phyloP scores from a whole-genome alignment of 2,797 vertebrate genomes.

The Capromys pilorides region DNA sequence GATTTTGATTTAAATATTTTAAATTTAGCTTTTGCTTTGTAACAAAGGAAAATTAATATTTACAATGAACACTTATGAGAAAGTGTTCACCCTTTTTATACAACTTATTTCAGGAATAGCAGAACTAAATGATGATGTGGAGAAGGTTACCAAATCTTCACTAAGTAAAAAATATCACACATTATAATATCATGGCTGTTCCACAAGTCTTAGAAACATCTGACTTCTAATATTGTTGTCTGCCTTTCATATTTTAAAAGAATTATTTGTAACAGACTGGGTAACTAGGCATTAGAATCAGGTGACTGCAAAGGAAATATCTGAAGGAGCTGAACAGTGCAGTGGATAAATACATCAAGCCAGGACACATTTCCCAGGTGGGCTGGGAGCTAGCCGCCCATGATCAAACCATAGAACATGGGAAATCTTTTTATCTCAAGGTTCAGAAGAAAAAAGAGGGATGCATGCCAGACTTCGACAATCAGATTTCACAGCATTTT shows the following conservation, averaged over 20 bases:
- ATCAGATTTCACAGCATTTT: not conserved
- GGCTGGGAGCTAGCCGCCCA: not conserved
- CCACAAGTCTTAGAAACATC: not conserved
- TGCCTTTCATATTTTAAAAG: not conserved
- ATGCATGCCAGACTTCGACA: not conserved
- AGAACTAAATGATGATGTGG: not conserved
- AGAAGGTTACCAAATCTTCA: not conserved
- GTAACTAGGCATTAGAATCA: not conserved
- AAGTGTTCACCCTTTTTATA: not conserved
- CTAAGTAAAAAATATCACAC: not conserved
- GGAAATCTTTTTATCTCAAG: not conserved
- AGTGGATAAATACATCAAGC: not conserved
- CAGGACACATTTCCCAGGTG: not conserved
- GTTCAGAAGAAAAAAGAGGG: not conserved
- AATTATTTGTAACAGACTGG: not conserved
- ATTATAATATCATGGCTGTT: not conserved
- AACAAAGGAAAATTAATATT: not conserved
- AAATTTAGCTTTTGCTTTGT: not conserved
- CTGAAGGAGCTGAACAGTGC: not conserved
- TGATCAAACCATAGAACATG: not conserved
- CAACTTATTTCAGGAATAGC: not conserved
- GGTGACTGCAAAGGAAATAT: not conserved
- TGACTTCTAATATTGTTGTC: not conserved
- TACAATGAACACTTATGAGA: not conserved
- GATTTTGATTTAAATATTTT: constrained; percentile 2